A percentile compares a stretch with the other conserved stretches of the same genome.
These are phyloP conservation scores for Mus pahari DNA, from an alignment of 2,113 vertebrate genomes.

Conservation along the genomic window DNA sequence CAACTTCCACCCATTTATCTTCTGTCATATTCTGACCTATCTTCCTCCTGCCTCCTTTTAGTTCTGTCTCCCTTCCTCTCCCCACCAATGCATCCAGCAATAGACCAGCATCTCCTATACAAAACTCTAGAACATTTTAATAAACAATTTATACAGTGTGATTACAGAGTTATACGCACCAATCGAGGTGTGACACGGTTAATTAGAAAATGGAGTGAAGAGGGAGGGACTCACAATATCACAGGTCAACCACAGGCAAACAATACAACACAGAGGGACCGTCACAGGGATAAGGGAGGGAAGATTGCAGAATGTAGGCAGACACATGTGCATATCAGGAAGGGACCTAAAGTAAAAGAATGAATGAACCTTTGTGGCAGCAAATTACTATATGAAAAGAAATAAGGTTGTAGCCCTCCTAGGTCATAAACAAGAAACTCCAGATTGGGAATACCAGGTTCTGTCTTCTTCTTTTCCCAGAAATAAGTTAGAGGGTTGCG, in stretches of 20 bases:
- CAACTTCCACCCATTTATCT: background rate
- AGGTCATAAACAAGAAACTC: too few relatives aligned
- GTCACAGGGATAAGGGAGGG: background rate
- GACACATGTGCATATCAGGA: too few relatives aligned
- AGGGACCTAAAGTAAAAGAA: background rate
- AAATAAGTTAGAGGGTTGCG: background rate
- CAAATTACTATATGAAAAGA: background rate
- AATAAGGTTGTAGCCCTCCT: background rate
- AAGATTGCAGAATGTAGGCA: background rate
- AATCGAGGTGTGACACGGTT: background rate
- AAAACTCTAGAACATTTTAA: background rate
- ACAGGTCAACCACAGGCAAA: background rate
- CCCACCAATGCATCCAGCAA: background rate
- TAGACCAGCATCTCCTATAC: background rate
- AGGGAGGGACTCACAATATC: background rate
- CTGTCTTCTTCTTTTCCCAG: background rate
- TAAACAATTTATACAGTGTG: background rate
- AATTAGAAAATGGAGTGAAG: background rate
- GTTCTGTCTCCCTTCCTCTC: background rate
- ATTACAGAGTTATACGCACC: background rate
- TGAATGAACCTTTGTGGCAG: background rate
- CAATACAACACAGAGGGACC: background rate
- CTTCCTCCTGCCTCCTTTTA: background rate
- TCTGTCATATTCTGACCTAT: background rate
- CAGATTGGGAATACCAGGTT: too few relatives aligned